phyloP scores from a whole-genome alignment of 2,888 invertebrate genomes.

The Synanthedon vespiformis region DNA sequence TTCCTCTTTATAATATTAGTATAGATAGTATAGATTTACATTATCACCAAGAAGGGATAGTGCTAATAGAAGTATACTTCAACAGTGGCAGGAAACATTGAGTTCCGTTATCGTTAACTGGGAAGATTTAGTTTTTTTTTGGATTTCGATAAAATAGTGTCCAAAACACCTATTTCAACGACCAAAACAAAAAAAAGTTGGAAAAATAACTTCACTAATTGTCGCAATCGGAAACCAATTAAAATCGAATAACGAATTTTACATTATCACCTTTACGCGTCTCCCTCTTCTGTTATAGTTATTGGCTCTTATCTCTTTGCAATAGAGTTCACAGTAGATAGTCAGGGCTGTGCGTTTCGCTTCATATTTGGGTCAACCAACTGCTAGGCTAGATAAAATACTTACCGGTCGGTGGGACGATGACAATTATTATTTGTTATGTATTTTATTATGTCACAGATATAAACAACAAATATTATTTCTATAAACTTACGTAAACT shows the following conservation, averaged over 20 bases:
- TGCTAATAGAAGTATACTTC: no score
- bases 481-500: no score
- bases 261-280: background rate
- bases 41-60: no score
- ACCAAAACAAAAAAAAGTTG: background rate
- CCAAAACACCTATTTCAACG: no score
- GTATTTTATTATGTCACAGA: background rate
- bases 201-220: background rate
- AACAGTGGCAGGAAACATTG: no score
- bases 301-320: background rate
- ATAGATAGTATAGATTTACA: no score
- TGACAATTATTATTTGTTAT: background rate
- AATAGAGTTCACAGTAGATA: background rate
- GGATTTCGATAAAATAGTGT: no score
- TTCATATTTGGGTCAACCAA: slow-evolving; percentile 1
- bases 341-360: background rate
- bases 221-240: background rate
- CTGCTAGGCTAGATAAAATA: background rate
- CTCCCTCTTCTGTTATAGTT: background rate
- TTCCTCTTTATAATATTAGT: no score
- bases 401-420: background rate
- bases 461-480: no score
- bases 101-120: no score
- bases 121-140: no score
- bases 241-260: background rate